Evolutionary conservation across 2,888 invertebrate genomes (phyloP).

Genomic region (Trichopria drosophilae): DNA sequence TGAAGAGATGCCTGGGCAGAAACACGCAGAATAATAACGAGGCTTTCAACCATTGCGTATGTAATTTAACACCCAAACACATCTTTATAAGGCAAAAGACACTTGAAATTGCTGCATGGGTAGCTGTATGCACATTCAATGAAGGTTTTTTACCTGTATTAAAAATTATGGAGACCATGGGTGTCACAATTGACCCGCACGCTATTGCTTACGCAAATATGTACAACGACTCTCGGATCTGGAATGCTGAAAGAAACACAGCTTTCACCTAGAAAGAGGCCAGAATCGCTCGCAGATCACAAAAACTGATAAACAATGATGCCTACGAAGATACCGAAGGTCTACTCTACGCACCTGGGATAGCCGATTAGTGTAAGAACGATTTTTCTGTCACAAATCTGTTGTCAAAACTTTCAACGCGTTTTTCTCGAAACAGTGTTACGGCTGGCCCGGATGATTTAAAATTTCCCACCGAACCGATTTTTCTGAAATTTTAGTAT

Average conservation of each 20-base stretch:
- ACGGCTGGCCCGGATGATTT: too few species aligned
- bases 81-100: constrained; percentile 8
- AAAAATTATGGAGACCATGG: constrained; percentile 17
- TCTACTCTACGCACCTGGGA: not conserved
- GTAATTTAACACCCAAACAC: constrained; percentile 16
- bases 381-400: not conserved
- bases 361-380: not conserved
- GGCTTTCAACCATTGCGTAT: constrained; percentile 16
- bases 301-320: too few species aligned
- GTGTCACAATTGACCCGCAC: constrained; percentile 5
- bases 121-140: constrained; percentile 19
- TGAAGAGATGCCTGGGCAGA: constrained; percentile 16
- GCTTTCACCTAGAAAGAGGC: constrained; percentile 8
- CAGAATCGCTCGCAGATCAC: constrained; percentile 7
- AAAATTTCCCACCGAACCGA: too few species aligned
- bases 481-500: too few species aligned
- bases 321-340: not conserved
- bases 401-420: not conserved
- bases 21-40: constrained; percentile 23
- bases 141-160: constrained; percentile 18
- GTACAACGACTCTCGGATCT: constrained; percentile 2
- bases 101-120: constrained; percentile 19
- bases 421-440: too few species aligned
- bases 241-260: constrained; percentile 1
- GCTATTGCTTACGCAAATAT: constrained; percentile 1